Base-by-base conservation (phyloP, 2,113 vertebrate species). In the Hippocampus abdominalis region DNA sequence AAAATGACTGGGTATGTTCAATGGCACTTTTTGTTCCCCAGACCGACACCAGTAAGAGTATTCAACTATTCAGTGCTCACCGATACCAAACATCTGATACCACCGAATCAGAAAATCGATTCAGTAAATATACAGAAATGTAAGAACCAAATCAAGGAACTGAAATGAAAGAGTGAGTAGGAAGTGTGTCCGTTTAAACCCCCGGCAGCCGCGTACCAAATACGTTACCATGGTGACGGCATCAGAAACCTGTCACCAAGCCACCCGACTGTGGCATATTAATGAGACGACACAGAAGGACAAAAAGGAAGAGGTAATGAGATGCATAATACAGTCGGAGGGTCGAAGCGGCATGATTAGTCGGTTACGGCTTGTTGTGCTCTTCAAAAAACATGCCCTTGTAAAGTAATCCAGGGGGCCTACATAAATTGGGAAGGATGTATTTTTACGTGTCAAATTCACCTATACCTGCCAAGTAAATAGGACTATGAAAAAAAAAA, bases 181-280 rank as follows among this genome's bases (percentile, higher is more conserved):
- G 18, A 64, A 9, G 18, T 20, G 18, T 39, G 29, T 61, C 18
- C 20, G 39, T n/a, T 62, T n/a, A 71, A 79, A 44, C 71, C 63
- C 61, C 77, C 68, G 20, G 71, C 70, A 71, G 68, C 80, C 21
- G 63, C 72, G 79, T 77, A 80, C 85, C 74, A 81, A 81, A 88
- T 75, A 60, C 29, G 87, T 92, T 89, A 72, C 88, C 84, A 76
- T 89, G 89, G 81, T 73, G 70, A 92, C 87, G 23, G 79, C 81
- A 82, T 86, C 71, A 76, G 81, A 75, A 71, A 72, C 70, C 82
- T 61, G 84, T 78, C 72, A 64, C 81, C 79, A 72, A 25, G 74
- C 80, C 77, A 51, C 69, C 83, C 70, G 68, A n/a, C 73, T 83
- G 81, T 76, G 74, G 39, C 64, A 64, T 81, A 83, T 81, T 81